Evolutionary conservation across 1,140 invertebrate genomes (phyloP).

Genomic region (Pemphigus obesinymphae): DNA sequence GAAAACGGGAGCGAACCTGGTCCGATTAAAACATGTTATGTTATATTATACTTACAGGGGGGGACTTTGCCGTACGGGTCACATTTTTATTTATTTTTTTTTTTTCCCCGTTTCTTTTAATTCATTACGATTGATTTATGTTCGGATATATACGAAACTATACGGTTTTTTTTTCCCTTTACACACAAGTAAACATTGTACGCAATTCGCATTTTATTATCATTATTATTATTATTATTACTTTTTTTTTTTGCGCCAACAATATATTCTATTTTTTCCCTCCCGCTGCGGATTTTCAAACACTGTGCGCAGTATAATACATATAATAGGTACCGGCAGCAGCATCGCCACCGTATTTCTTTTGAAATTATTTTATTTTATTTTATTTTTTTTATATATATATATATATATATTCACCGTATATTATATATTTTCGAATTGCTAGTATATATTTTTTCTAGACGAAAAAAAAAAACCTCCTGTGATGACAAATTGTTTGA

Average conservation of each 20-base stretch:
- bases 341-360: not conserved
- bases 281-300: constrained; percentile 28
- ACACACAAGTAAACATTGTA: not conserved
- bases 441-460: not conserved
- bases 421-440: not conserved
- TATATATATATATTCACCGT: too few relatives aligned
- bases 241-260: not conserved
- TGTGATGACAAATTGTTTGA: constrained; percentile 32
- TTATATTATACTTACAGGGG: too few relatives aligned
- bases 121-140: not conserved
- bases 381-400: too few relatives aligned
- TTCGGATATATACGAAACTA: not conserved
- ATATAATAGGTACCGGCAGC: too few relatives aligned
- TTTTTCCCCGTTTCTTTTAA: not conserved
- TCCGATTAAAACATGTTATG: not conserved
- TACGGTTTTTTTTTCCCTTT: not conserved
- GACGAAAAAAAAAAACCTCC: constrained; percentile 17
- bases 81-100: not conserved
- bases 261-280: constrained; percentile 5
- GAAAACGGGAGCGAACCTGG: not conserved
- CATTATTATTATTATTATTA: too few relatives aligned
- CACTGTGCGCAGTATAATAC: not conserved
- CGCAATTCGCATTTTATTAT: constrained; percentile 16
- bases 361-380: constrained; percentile 7
- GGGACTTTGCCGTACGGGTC: not conserved